phyloP scores from a whole-genome alignment of 2,888 invertebrate species.

The Pammene fasciana region DNA sequence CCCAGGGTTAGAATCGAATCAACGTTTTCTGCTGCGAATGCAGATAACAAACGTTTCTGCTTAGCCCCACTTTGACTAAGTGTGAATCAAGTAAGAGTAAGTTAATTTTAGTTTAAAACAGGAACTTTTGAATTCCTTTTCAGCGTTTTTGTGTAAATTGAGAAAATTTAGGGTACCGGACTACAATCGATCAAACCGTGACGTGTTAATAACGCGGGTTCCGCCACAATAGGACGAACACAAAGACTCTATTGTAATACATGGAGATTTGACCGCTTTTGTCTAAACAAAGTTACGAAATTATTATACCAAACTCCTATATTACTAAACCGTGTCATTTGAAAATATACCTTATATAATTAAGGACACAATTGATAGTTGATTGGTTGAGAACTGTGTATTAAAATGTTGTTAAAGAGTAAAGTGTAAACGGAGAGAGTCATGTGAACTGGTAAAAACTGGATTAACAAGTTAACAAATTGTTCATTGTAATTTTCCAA shows the following conservation, averaged over 20 bases:
- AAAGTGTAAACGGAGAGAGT: slow-evolving; percentile 5
- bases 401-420: background rate
- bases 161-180: slow-evolving; percentile 1
- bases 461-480: slow-evolving; percentile 13
- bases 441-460: slow-evolving; percentile 15
- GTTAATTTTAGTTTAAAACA: too few relatives aligned
- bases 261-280: slow-evolving; percentile 33
- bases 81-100: too few relatives aligned
- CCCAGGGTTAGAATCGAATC: too few relatives aligned
- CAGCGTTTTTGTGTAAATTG: background rate
- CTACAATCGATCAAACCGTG: slow-evolving; percentile 27
- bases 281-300: slow-evolving; percentile 7
- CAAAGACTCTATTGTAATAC: slow-evolving; percentile 30
- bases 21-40: too few relatives aligned
- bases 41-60: too few relatives aligned
- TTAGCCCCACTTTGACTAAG: too few relatives aligned
- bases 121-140: too few relatives aligned
- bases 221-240: slow-evolving; percentile 19
- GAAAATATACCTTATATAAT: background rate
- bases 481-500: slow-evolving; percentile 28
- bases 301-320: slow-evolving; percentile 14
- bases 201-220: slow-evolving; percentile 38
- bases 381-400: too few relatives aligned
- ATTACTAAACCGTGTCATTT: background rate
- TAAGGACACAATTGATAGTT: background rate